Base-by-base conservation (phyloP, 2,797 vertebrate genomes). In the Apogon talboti region DNA sequence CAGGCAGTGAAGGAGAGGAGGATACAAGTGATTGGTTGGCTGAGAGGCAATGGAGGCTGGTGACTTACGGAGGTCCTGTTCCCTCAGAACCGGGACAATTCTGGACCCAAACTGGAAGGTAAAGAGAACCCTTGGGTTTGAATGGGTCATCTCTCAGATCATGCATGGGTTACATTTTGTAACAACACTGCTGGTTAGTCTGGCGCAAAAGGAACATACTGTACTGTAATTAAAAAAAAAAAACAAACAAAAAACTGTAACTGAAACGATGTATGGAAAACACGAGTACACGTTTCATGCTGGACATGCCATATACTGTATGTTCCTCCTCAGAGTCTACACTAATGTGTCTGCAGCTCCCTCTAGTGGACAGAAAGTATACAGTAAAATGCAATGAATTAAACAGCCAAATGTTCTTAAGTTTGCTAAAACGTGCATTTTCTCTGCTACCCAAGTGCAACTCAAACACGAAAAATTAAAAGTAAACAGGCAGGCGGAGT, bases 51-150 rank as follows among this genome's bases (percentile, higher is more conserved):
- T 90, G 91, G 91, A 91, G 79, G 84, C 81, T 87, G 66, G 86
- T 91, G 94, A 98, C 97, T 98, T 98, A 98, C 98, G 95, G 90
- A 89, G 94, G 90, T 94, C 92, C 92, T 92, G 94, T 94, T 94
- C 90, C 93, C 94, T 98, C 96, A 98, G 94, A 99, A 96, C 91
- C 95, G 95, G 94, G 97, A 98, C 94, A 97, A 96, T 93, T 98
- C 96, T 95, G 95, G 95, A 93, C 96, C 95, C 83, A 96, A 91
- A 94, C 98, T 98, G 97, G 95, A 98, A 95, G 95, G 94, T 96
- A 97, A 98, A 94, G 92, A 95, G 94, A 95, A 94, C 92, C 94
- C 85, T 87, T 89, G 88, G 88, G 92, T 95, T 94, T 96, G 86
- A 91, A 86, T 87, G 81, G 85, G 76, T 92, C 85, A 90, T 82